These are phyloP conservation scores for Alviniconcha strummeri DNA, from an alignment of 2,888 invertebrate genomes.

Conservation along the genomic window DNA sequence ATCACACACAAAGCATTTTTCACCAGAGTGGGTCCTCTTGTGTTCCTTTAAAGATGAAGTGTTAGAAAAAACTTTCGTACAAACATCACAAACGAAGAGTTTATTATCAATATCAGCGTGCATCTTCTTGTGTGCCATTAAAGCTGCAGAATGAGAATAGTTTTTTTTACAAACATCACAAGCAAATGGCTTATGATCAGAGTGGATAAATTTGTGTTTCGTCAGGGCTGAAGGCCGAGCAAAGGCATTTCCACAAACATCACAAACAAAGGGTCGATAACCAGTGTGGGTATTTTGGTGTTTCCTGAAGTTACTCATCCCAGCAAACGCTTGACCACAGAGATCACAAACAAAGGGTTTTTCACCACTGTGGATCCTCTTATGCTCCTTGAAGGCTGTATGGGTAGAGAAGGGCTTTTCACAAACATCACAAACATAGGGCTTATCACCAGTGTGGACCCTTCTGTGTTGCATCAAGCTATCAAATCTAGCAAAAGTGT, in stretches of 20 bases:
- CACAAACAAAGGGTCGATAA: neutral
- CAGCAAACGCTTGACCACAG: neutral
- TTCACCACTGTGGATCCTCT: neutral
- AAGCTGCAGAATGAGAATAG: neutral
- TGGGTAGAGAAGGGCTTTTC: neutral
- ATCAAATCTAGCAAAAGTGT: neutral
- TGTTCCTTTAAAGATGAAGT: neutral
- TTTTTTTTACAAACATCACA: neutral
- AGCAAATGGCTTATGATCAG: neutral
- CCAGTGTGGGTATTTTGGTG: neutral
- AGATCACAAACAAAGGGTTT: neutral
- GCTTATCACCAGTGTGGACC: neutral
- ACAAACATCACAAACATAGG: neutral
- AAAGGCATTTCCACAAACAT: neutral
- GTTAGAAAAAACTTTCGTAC: neutral
- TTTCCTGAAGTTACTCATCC: neutral
- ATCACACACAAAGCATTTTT: neutral
- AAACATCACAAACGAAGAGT: neutral
- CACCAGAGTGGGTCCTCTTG: constrained; percentile 3
- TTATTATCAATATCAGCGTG: neutral
- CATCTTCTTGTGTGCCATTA: neutral
- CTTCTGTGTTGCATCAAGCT: neutral
- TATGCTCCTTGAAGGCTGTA: neutral
- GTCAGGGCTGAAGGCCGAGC: neutral
- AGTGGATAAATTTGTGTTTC: neutral